Conservation (phyloP, 2,888 invertebrate genomes). For the Aquatica leii region DNA sequence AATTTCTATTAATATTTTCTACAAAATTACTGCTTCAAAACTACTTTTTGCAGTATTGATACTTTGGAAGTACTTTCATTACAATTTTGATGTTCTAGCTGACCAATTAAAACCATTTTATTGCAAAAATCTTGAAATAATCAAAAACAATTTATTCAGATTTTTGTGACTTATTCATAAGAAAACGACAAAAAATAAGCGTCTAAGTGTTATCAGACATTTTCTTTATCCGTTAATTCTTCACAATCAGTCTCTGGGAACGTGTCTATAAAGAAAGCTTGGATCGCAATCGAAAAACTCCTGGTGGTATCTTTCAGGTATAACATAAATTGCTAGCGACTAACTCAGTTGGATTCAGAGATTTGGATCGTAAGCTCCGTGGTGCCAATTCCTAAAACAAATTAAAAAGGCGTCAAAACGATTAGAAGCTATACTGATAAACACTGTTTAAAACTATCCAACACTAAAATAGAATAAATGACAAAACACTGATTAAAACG, state of each 20-base stretch:
- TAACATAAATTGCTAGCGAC: too few species aligned
- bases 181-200: conserved; percentile 2
- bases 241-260: conserved; percentile 15
- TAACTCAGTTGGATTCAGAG: too few species aligned
- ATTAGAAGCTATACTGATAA: too few species aligned
- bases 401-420: too few species aligned
- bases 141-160: background rate
- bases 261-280: conserved; percentile 11
- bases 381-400: too few species aligned
- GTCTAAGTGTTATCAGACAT: background rate
- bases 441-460: too few species aligned
- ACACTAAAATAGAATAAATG: too few species aligned
- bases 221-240: conserved; percentile 9
- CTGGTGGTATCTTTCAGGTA: conserved; percentile 13
- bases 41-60: too few species aligned
- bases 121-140: background rate
- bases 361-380: too few species aligned
- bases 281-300: conserved; percentile 13
- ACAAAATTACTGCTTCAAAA: too few species aligned
- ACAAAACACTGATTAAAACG: too few species aligned
- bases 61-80: background rate
- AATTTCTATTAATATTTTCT: too few species aligned
- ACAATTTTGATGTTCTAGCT: background rate
- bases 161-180: background rate
- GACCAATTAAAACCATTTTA: background rate